Conservation (phyloP, 2,888 invertebrate genomes). For the Tortrix viridana region DNA sequence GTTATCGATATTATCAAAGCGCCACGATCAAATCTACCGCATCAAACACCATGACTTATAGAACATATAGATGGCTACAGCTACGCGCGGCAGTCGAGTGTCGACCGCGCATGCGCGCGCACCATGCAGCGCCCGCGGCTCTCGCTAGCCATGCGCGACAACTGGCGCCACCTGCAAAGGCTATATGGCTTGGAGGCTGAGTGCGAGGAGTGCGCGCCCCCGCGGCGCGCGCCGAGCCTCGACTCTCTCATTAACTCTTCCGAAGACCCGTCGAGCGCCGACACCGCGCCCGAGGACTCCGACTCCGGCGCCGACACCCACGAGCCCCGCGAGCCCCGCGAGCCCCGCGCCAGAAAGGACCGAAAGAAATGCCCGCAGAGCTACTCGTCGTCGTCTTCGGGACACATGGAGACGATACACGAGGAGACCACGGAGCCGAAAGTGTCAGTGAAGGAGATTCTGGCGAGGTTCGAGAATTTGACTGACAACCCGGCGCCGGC, state of each 20-base stretch:
- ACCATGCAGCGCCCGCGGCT: conserved; percentile 82
- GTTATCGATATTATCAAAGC: conserved; percentile 10
- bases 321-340: conserved; percentile 66
- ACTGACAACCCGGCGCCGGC: conserved; percentile 67
- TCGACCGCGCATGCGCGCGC: conserved; percentile 77
- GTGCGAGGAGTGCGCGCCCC: conserved; percentile 62
- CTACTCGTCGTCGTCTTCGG: conserved; percentile 84
- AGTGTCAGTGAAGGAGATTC: conserved; percentile 92
- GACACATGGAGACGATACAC: conserved; percentile 92
- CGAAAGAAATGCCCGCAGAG: conserved; percentile 75
- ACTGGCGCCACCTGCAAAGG: conserved; percentile 80
- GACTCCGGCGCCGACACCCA: conserved; percentile 88
- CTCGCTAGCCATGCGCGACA: conserved; percentile 82
- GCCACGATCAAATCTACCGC: conserved; percentile 38
- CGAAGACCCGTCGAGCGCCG: conserved; percentile 85
- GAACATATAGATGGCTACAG: conserved; percentile 41
- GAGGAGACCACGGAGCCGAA: conserved; percentile 92
- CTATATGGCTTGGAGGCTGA: conserved; percentile 78
- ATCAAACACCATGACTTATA: neutral
- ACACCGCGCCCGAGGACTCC: conserved; percentile 86
- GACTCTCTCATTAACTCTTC: conserved; percentile 89
- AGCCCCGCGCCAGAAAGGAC: conserved; percentile 59
- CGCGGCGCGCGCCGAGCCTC: conserved; percentile 83
- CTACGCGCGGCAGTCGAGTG: conserved; percentile 61
- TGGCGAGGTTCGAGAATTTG: conserved; percentile 91